A percentile compares a stretch with the other conserved stretches of the same genome.
Conservation (phyloP, 2,888 invertebrate species). For the Chrysotoxum bicinctum region DNA sequence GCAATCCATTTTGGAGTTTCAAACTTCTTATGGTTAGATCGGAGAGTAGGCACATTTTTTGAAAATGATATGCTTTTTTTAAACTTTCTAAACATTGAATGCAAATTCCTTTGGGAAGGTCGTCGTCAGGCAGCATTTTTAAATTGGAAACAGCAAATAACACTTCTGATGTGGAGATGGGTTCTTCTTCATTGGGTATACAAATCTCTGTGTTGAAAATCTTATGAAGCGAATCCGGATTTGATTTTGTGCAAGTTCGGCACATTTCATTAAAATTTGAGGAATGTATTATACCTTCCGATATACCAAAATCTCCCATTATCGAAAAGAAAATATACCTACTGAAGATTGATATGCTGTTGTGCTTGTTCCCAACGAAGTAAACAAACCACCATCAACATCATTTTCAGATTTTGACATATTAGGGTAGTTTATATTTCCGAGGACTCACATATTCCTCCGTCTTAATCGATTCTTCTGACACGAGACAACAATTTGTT, state of each 20-base stretch:
- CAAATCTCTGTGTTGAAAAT: conserved; percentile 77
- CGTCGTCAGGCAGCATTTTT: conserved; percentile 82
- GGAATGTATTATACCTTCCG: not conserved
- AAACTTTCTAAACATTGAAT: conserved; percentile 83
- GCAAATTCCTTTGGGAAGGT: conserved; percentile 85
- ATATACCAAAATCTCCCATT: not conserved
- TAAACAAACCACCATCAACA: too few relatives aligned
- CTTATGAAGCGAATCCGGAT: not conserved
- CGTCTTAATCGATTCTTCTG: too few relatives aligned
- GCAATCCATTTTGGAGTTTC: conserved; percentile 52
- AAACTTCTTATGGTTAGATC: conserved; percentile 80
- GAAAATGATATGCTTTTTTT: conserved; percentile 82
- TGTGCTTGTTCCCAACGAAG: too few relatives aligned
- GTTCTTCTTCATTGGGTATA: not conserved
- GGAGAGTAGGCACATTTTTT: conserved; percentile 82
- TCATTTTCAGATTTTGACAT: too few relatives aligned
- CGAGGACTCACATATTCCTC: too few relatives aligned
- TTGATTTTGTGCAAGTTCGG: conserved; percentile 37
- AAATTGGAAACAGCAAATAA: conserved; percentile 26
- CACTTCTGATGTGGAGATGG: not conserved
- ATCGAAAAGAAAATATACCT: not conserved
- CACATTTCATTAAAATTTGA: conserved; percentile 33
- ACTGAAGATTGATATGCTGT: too few relatives aligned
- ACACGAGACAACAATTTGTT: too few relatives aligned
- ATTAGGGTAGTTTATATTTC: too few relatives aligned